phyloP scores from a whole-genome alignment of 2,888 invertebrate species.

The Standfussiana lucernea region DNA sequence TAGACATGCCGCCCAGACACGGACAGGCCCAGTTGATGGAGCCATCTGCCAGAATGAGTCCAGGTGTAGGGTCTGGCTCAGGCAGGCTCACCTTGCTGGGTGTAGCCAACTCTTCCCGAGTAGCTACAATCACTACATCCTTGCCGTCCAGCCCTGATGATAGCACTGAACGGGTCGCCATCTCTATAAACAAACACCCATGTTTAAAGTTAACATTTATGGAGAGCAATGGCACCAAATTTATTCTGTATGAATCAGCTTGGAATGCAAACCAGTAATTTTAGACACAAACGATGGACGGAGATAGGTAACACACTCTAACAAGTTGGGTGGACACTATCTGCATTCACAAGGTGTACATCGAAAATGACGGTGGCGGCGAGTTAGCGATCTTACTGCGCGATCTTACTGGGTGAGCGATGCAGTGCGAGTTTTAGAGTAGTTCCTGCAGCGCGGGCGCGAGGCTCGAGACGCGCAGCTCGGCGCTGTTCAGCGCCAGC shows the following conservation, averaged over 20 bases:
- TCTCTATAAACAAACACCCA: constrained; percentile 27
- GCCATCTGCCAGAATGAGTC: constrained; percentile 95
- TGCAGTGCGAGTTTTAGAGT: constrained; percentile 16
- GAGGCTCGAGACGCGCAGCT: constrained; percentile 10
- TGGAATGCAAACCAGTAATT: neutral
- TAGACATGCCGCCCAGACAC: constrained; percentile 99
- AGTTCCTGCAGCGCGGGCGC: constrained; percentile 53
- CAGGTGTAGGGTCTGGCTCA: constrained; percentile 94
- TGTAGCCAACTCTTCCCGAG: constrained; percentile 94
- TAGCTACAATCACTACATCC: constrained; percentile 95
- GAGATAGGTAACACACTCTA: constrained; percentile 1
- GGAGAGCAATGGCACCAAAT: neutral
- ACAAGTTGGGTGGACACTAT: neutral
- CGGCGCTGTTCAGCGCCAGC: constrained; percentile 14
- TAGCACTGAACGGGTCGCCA: constrained; percentile 58
- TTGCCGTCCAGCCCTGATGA: constrained; percentile 86
- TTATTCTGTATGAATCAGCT: neutral
- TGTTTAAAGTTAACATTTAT: neutral
- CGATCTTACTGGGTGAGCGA: neutral
- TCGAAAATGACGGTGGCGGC: neutral
- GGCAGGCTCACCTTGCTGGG: constrained; percentile 94
- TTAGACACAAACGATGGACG: neutral
- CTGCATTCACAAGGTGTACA: neutral
- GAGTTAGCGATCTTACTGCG: constrained; percentile 8
- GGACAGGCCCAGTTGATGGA: constrained; percentile 99